Evolutionary conservation across 1,140 invertebrate species (phyloP).

Genomic region (Temnothorax nylanderi): DNA sequence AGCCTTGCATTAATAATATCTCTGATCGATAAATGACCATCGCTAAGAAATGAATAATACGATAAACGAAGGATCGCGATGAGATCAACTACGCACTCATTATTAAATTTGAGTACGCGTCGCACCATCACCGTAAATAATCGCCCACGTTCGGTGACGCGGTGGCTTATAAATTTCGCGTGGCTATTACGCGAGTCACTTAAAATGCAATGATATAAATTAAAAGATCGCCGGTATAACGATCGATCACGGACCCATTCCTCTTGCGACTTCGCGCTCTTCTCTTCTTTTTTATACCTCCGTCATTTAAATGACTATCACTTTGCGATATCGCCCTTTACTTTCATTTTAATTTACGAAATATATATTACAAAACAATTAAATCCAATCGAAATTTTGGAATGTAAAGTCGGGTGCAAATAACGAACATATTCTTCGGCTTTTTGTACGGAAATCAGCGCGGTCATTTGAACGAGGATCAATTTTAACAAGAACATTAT

Average conservation of each 20-base stretch:
- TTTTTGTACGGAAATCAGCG: background rate
- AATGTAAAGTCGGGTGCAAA: background rate
- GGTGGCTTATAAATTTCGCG: conserved; percentile 74
- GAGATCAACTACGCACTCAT: conserved; percentile 71
- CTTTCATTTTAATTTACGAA: conserved; percentile 16
- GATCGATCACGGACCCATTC: conserved; percentile 66
- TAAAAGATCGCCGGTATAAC: conserved; percentile 67
- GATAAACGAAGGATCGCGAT: conserved; percentile 32
- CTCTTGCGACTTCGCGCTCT: conserved; percentile 21
- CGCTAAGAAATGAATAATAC: background rate
- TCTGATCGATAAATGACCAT: background rate
- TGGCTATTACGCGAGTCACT: conserved; percentile 67
- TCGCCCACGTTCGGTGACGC: conserved; percentile 69
- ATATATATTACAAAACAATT: background rate
- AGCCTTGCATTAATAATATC: background rate
- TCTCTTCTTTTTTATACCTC: background rate
- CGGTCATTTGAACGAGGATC: background rate
- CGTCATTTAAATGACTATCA: background rate
- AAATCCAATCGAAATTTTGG: background rate
- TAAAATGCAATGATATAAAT: conserved; percentile 77
- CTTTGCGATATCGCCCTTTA: background rate
- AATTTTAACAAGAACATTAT: conserved; percentile 40
- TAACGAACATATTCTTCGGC: background rate
- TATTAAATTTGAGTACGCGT: conserved; percentile 69
- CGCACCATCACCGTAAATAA: conserved; percentile 73